A percentile compares a stretch with the other conserved stretches of the same genome.
Evolutionary conservation across 2,888 invertebrate genomes (phyloP).

Genomic region (Leucoma salicis): DNA sequence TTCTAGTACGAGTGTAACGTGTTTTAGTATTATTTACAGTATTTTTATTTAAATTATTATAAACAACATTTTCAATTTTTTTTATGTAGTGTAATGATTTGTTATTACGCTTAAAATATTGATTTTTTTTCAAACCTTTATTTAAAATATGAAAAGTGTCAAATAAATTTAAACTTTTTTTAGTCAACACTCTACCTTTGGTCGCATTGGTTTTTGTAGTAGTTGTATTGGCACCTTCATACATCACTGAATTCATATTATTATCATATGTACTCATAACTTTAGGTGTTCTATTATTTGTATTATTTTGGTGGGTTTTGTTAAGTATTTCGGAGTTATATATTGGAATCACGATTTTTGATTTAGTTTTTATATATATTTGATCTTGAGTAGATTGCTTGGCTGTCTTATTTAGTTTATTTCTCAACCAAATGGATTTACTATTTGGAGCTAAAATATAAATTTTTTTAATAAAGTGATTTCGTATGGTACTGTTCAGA

Average conservation of each 20-base stretch:
- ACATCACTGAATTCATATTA: not conserved
- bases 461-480: constrained; percentile 1
- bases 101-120: not conserved
- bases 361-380: not conserved
- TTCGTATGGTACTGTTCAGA: not conserved
- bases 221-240: not conserved
- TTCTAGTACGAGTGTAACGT: too few species aligned
- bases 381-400: not conserved
- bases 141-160: not conserved
- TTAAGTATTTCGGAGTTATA: too few species aligned
- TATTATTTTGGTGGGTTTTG: not conserved
- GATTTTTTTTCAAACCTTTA: not conserved
- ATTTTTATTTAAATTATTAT: not conserved
- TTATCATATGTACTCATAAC: not conserved
- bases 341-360: not conserved
- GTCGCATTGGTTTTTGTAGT: not conserved
- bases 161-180: not conserved
- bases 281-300: not conserved
- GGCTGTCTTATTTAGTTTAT: not conserved
- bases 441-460: constrained; percentile 6
- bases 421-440: constrained; percentile 1
- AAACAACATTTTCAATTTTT: not conserved
- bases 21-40: not conserved
- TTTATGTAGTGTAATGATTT: not conserved
- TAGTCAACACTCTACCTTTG: not conserved